These are phyloP conservation scores for Drosophila quinaria DNA, from an alignment of 2,888 invertebrate species.

Conservation along the genomic window DNA sequence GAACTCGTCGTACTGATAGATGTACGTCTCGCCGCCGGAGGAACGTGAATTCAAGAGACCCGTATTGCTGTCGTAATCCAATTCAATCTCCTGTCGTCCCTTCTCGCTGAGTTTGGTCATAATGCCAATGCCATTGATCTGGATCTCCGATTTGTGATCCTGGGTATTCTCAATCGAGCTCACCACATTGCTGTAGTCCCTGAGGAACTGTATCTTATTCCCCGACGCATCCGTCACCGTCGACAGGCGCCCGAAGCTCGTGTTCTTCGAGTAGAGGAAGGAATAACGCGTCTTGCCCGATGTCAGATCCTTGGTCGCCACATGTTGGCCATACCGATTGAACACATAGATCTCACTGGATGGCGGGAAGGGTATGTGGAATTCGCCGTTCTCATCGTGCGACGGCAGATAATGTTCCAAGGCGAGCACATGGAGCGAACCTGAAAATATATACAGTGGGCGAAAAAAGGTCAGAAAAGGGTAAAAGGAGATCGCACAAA, in stretches of 20 bases:
- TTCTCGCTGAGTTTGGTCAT: conserved; percentile 95
- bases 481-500: not conserved
- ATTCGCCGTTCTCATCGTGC: conserved; percentile 95
- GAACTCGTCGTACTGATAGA: conserved; percentile 96
- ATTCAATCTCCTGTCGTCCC: conserved; percentile 94
- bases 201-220: conserved; percentile 95
- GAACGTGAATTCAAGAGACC: conserved; percentile 94
- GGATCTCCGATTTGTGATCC: conserved; percentile 96
- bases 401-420: conserved; percentile 94
- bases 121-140: conserved; percentile 96
- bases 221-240: conserved; percentile 98
- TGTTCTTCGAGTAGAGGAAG: conserved; percentile 98
- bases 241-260: conserved; percentile 96
- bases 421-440: conserved; percentile 93
- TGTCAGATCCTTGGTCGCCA: conserved; percentile 96
- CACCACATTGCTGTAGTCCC: conserved; percentile 96
- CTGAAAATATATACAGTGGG: conserved; percentile 81
- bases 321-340: conserved; percentile 98
- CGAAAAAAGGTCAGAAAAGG: not conserved
- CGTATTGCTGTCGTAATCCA: conserved; percentile 95
- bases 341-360: conserved; percentile 97
- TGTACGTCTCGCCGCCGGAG: conserved; percentile 94
- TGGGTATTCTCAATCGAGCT: conserved; percentile 98
- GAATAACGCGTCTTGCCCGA: conserved; percentile 98
- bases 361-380: conserved; percentile 96